phyloP scores from a whole-genome alignment of 2,113 vertebrate species.

The Callithrix jacchus region DNA sequence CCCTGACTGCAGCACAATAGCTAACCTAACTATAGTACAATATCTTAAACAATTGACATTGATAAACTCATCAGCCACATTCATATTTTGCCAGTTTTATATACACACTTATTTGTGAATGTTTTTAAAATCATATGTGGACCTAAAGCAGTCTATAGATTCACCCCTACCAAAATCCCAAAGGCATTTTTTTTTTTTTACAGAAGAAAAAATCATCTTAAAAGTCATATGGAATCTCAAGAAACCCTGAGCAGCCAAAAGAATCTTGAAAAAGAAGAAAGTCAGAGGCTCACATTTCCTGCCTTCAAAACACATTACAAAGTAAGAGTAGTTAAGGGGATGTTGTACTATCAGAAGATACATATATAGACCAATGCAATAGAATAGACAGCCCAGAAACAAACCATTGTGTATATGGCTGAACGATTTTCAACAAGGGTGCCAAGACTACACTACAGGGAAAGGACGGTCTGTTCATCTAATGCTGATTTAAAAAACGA shows the following conservation, averaged over 20 bases:
- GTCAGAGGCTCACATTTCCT: not conserved
- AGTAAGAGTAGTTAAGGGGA: not conserved
- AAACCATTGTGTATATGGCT: not conserved
- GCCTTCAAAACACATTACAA: not conserved
- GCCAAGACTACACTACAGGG: not conserved
- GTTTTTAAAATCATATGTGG: not conserved
- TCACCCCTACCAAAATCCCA: not conserved
- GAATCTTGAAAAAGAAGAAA: not conserved
- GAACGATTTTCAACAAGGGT: not conserved
- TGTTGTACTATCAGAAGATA: not conserved
- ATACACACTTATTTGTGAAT: not conserved
- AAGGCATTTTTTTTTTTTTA: not conserved
- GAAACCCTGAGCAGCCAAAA: not conserved
- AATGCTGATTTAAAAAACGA: not conserved
- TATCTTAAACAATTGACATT: not conserved
- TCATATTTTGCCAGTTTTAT: slow-evolving; percentile 3
- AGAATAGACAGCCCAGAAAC: not conserved
- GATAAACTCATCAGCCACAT: not conserved
- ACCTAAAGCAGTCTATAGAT: not conserved
- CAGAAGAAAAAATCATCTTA: not conserved
- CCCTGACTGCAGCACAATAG: not conserved
- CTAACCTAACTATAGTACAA: not conserved
- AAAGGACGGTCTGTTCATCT: not conserved
- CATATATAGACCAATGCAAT: not conserved
- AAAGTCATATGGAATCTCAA: not conserved